Conservation (phyloP, 2,888 invertebrate species). For the Scaptomyza reducta region DNA sequence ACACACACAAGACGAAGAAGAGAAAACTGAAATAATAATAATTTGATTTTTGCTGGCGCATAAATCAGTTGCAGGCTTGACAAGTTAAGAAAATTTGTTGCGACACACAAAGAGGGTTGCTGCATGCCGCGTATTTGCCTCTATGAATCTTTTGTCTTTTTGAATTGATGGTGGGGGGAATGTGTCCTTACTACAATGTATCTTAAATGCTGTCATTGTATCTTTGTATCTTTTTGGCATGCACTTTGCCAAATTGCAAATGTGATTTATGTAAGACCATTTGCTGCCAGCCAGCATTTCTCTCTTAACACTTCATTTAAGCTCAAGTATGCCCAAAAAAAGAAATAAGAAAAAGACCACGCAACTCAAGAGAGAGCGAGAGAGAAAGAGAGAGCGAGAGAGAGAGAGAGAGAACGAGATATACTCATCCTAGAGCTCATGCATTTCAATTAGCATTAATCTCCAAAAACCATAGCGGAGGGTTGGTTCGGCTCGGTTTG, state of each 20-base stretch:
- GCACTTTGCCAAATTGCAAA: slow-evolving; percentile 79
- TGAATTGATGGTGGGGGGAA: background rate
- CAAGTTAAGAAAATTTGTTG: slow-evolving; percentile 47
- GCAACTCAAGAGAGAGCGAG: too few species aligned
- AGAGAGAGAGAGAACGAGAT: background rate
- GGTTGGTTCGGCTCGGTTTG: slow-evolving; percentile 29
- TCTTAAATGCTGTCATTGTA: slow-evolving; percentile 44
- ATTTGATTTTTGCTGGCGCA: slow-evolving; percentile 69
- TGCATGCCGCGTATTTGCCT: slow-evolving; percentile 22
- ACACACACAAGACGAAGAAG: background rate
- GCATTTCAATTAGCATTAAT: slow-evolving; percentile 70
- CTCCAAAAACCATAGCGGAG: slow-evolving; percentile 30
- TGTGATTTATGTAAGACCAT: slow-evolving; percentile 67
- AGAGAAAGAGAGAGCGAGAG: too few species aligned
- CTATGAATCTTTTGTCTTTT: slow-evolving; percentile 25
- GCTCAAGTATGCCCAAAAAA: slow-evolving; percentile 43
- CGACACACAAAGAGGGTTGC: slow-evolving; percentile 46
- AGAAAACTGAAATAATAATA: slow-evolving; percentile 58
- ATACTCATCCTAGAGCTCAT: slow-evolving; percentile 23
- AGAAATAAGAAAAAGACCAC: background rate
- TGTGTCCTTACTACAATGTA: slow-evolving; percentile 23
- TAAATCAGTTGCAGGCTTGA: slow-evolving; percentile 61
- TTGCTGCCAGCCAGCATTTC: slow-evolving; percentile 41
- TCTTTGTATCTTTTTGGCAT: slow-evolving; percentile 39
- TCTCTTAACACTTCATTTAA: slow-evolving; percentile 74